Percentiles rank a stretch among this genome's conserved stretches.
phyloP scores from a whole-genome alignment of 2,888 invertebrate genomes.

The Keiferia lycopersicella region DNA sequence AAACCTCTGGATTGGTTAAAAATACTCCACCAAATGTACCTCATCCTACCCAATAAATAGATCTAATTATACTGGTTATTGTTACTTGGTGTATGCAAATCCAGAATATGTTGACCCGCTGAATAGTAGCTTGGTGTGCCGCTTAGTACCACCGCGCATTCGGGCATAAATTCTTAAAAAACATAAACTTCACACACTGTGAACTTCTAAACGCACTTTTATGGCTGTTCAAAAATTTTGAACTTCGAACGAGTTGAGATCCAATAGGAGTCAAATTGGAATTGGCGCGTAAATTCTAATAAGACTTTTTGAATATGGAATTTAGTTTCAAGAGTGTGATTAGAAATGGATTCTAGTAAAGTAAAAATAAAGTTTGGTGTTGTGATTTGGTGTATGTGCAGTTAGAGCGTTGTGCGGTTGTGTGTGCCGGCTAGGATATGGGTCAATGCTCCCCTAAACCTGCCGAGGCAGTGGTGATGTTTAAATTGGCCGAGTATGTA shows the following conservation, averaged over 20 bases:
- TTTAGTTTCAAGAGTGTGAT: slow-evolving; percentile 60
- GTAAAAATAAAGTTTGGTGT: slow-evolving; percentile 40
- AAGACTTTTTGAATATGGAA: slow-evolving; percentile 55
- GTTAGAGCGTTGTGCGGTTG: slow-evolving; percentile 60
- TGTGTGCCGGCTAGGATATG: slow-evolving; percentile 73
- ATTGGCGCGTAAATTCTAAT: slow-evolving; percentile 57
- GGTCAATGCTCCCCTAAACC: slow-evolving; percentile 81
- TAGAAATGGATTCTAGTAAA: slow-evolving; percentile 76
- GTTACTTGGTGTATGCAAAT: no score
- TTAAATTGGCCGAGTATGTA: slow-evolving; percentile 79
- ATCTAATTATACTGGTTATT: no score
- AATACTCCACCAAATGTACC: slow-evolving; percentile 68
- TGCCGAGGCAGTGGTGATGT: slow-evolving; percentile 75
- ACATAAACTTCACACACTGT: slow-evolving; percentile 67
- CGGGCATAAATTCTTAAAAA: slow-evolving; percentile 78
- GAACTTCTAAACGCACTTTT: slow-evolving; percentile 44
- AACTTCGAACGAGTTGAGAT: slow-evolving; percentile 47
- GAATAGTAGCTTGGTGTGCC: no score
- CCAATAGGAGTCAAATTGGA: slow-evolving; percentile 67
- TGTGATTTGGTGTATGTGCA: slow-evolving; percentile 49
- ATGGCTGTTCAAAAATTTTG: slow-evolving; percentile 42
- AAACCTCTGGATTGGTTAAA: slow-evolving; percentile 78
- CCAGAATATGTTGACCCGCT: no score
- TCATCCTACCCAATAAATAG: no score
- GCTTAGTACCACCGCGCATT: slow-evolving; percentile 47